Evolutionary conservation across 1,140 invertebrate species (phyloP), one percentile per base, ranked within the genome.

Genomic region (Rhopalosiphum padi): DNA sequence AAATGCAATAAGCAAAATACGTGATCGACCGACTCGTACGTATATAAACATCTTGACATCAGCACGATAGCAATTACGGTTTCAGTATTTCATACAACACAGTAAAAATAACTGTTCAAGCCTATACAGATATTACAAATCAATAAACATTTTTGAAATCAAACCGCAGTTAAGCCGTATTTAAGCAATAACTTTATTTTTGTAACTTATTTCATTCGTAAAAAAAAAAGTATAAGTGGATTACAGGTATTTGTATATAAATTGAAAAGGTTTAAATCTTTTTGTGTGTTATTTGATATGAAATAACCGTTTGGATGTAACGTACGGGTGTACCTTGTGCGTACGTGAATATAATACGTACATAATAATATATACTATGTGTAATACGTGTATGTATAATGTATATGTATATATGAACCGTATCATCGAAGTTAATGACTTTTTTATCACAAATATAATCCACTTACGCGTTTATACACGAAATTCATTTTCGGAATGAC

Each of bases 221-320:
- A 85, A 41, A 85, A 41, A 48, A 87, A 87, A 87, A n/a, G 7
- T 51, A 87, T 87, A 48, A 87, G 43, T n/a, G 43, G 46, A 87
- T 48, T 87, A 48, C 86, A n/a, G 15, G n/a, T 48, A 35, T n/a
- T 21, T 35, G 21, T 41, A 15, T 46, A 48, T 48, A 37, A 21
- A 89, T 53, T 53, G 87, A 89, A 89, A 53, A 22, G 87, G 21
- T 89, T 53, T 48, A 88, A 89, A 89, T 89, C 87, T 89, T 51
- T 51, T 88, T 51, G n/a, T 53, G 87, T n/a, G 22, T 43, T 86
- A 25, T 85, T 46, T 21, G 25, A 86, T 46, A 86, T 46, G 37
- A 46, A 86, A 46, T 86, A 86, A 25, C 43, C 5, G 23, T 46
- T 86, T 1, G 85, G 25, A 86, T 46, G 43, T 6, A 86, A 46